Evolutionary conservation across 2,113 vertebrate genomes (phyloP), one percentile per base, ranked within the genome.

Genomic region (Malurus elegans): DNA sequence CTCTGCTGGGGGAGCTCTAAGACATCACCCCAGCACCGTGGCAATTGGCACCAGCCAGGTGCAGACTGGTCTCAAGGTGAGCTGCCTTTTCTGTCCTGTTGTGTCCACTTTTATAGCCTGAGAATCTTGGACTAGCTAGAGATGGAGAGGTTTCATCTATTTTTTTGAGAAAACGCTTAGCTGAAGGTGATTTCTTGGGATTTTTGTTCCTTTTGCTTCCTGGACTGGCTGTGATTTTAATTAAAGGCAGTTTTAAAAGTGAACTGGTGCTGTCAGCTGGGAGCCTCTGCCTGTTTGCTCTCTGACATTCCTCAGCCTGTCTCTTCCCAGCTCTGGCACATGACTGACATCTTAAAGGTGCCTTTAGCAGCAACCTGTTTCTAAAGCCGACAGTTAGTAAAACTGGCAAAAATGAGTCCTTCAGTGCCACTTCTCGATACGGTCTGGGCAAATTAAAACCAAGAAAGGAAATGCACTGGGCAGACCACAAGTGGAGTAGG

Each of bases 151-250:
- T 84, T 80, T 48, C 4, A 6, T 62, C 12, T 36, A 0, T 42
- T 79, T 34, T 51, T 78, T 47, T 58, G 40, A 45, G 54, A 31
- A 81, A 72, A 57, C 31, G 32, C 20, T 48, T 75, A 58, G 19
- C 26, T 58, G 36, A 61, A 69, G n/a, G 8, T 81, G 13, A 4
- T 50, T 93, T 89, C 26, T 21, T 62, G 34, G n/a, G 32, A 20
- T 60, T 92, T 91, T 80, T 93, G 18, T 90, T 89, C 32, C 18
- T 75, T 84, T 82, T 71, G 9, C 44, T 66, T 66, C 47, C 47
- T 57, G 48, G 42, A 19, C 50, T 86, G 18, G 14, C 71, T 85
- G 6, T 0, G 0, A 15, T 45, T 86, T 67, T 44, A 54, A 60
- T 78, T 38, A 86, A 86, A 88, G 12, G 12, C 26, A 44, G 25